phyloP scores from a whole-genome alignment of 2,797 vertebrate genomes.

The Cottoperca gobio region DNA sequence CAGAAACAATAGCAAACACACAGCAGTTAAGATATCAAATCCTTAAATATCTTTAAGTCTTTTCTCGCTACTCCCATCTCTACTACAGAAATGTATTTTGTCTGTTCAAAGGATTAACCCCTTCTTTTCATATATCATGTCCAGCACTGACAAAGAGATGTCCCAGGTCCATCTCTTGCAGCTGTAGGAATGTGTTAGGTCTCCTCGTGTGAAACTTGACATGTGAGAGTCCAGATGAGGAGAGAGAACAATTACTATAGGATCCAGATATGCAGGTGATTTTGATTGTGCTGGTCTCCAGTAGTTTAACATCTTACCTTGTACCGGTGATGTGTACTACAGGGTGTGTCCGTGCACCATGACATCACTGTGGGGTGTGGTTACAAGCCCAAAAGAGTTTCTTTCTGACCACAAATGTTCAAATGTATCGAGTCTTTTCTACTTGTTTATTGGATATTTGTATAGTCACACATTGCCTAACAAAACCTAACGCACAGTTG shows the following conservation, averaged over 20 bases:
- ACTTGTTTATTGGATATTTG: too few relatives aligned
- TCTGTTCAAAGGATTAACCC: constrained; percentile 8
- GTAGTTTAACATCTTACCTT: not conserved
- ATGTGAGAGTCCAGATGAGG: constrained; percentile 16
- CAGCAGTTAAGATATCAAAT: not conserved
- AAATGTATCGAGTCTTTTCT: too few relatives aligned
- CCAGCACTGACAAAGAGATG: not conserved
- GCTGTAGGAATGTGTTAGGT: constrained; percentile 55
- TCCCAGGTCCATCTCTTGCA: constrained; percentile 22
- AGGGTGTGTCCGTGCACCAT: not conserved
- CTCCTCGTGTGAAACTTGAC: constrained; percentile 1
- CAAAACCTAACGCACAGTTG: too few relatives aligned
- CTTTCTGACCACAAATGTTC: not conserved
- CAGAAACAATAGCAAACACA: not conserved
- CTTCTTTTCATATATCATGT: constrained; percentile 2
- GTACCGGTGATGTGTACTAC: not conserved
- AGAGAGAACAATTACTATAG: constrained; percentile 7
- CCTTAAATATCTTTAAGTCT: not conserved
- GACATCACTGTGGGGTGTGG: not conserved
- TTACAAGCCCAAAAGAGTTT: not conserved
- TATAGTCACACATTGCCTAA: too few relatives aligned
- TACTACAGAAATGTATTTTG: not conserved
- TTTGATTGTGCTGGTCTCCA: constrained; percentile 2
- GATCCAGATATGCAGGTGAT: constrained; percentile 29
- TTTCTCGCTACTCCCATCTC: not conserved